These are phyloP conservation scores for Drosophila orosa DNA, from an alignment of 1,140 invertebrate species.

Conservation along the genomic window DNA sequence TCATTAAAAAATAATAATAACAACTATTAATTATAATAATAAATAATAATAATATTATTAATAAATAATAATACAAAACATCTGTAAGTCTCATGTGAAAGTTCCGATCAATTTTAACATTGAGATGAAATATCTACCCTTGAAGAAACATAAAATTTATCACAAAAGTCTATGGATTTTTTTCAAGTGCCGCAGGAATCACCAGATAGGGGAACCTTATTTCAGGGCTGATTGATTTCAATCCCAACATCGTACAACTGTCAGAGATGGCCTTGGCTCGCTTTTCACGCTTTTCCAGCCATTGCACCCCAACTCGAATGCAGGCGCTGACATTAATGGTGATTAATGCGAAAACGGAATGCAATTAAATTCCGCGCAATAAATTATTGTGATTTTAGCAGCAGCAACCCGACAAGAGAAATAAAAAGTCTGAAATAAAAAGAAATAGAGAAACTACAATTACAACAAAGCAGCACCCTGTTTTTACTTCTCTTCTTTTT, in stretches of 20 bases:
- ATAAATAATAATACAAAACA: too few species aligned
- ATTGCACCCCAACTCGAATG: constrained; percentile 52
- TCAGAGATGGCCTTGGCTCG: constrained; percentile 64
- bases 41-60: too few species aligned
- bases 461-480: constrained; percentile 34
- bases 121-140: too few species aligned
- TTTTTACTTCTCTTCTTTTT: constrained; percentile 31
- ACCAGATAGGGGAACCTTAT: constrained; percentile 11
- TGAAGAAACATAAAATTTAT: not conserved
- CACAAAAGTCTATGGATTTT: not conserved
- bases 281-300: constrained; percentile 79
- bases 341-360: constrained; percentile 69
- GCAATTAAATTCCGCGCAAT: constrained; percentile 70
- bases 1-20: too few species aligned
- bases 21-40: too few species aligned
- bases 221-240: constrained; percentile 70
- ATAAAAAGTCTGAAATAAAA: constrained; percentile 48
- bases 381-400: constrained; percentile 75
- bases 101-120: too few species aligned
- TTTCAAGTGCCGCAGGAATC: not conserved
- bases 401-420: constrained; percentile 4
- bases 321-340: constrained; percentile 76
- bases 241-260: constrained; percentile 13
- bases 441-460: constrained; percentile 54
- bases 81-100: too few species aligned